These are phyloP conservation scores for Zygaena filipendulae DNA, from an alignment of 2,888 invertebrate species.

Conservation along the genomic window DNA sequence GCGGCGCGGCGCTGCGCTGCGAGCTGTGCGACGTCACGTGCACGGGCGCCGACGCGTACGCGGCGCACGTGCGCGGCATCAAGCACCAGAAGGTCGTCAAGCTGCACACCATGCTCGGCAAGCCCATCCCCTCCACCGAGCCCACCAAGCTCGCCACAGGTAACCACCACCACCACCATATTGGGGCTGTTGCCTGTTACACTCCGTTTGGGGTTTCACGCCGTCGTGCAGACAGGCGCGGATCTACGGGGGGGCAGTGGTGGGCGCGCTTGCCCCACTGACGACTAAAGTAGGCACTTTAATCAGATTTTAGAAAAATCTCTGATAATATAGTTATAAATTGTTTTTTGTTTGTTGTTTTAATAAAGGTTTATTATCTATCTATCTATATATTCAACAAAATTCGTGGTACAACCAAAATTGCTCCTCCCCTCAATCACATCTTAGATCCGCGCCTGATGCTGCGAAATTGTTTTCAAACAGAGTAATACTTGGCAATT, in stretches of 20 bases:
- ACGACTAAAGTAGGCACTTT: slow-evolving; percentile 3
- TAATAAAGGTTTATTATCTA: too few species aligned
- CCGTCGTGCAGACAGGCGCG: too few species aligned
- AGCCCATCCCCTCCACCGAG: slow-evolving; percentile 96
- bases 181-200: too few species aligned
- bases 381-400: too few species aligned
- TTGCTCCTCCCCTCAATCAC: too few species aligned
- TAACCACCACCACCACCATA: too few species aligned
- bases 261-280: background rate
- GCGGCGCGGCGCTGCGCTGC: slow-evolving; percentile 66
- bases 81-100: slow-evolving; percentile 99
- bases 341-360: slow-evolving; percentile 7
- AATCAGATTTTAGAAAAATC: slow-evolving; percentile 5
- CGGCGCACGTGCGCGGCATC: slow-evolving; percentile 96
- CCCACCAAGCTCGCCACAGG: slow-evolving; percentile 82
- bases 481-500: too few species aligned
- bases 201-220: too few species aligned
- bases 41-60: slow-evolving; percentile 98
- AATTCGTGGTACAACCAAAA: too few species aligned
- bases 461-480: too few species aligned
- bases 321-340: slow-evolving; percentile 13
- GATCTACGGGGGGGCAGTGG: slow-evolving; percentile 6
- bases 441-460: too few species aligned
- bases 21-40: slow-evolving; percentile 99
- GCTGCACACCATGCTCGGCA: slow-evolving; percentile 95